A percentile compares a stretch with the other conserved stretches of the same genome.
Evolutionary conservation across 2,113 vertebrate genomes (phyloP).

Genomic region (Xiphophorus maculatus): DNA sequence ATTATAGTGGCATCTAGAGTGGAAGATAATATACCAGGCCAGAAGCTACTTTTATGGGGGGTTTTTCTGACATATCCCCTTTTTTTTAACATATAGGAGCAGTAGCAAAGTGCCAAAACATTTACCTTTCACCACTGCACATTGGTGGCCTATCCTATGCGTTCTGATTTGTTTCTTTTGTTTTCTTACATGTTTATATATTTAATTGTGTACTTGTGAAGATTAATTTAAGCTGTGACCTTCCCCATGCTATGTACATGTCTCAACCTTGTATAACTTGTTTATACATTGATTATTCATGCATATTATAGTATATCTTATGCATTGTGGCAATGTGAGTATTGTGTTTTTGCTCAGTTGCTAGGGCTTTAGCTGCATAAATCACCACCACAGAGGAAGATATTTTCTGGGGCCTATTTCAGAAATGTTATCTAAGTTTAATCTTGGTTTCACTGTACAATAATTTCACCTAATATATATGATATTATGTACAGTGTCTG

Average conservation of each 20-base stretch:
- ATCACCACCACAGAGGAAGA: conserved; percentile 24
- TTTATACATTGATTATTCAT: conserved; percentile 47
- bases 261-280: conserved; percentile 55
- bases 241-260: conserved; percentile 40
- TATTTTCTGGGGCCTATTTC: conserved; percentile 32
- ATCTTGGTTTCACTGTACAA: conserved; percentile 56
- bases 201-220: conserved; percentile 70
- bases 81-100: conserved; percentile 34
- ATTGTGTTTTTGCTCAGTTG: conserved; percentile 39
- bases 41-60: conserved; percentile 54
- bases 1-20: conserved; percentile 30
- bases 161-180: conserved; percentile 39
- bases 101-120: conserved; percentile 70
- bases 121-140: conserved; percentile 63
- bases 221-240: conserved; percentile 71
- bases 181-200: conserved; percentile 54
- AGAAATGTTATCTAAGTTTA: conserved; percentile 45
- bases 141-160: conserved; percentile 61
- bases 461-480: conserved; percentile 29
- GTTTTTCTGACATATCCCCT: conserved; percentile 58
- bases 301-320: conserved; percentile 45
- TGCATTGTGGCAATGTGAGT: conserved; percentile 49
- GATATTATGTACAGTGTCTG: conserved; percentile 32
- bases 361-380: conserved; percentile 26
- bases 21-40: conserved; percentile 45